A percentile compares a stretch with the other conserved stretches of the same genome.
Conservation (phyloP, 2,888 invertebrate genomes). For the Lamellibrachia satsuma region DNA sequence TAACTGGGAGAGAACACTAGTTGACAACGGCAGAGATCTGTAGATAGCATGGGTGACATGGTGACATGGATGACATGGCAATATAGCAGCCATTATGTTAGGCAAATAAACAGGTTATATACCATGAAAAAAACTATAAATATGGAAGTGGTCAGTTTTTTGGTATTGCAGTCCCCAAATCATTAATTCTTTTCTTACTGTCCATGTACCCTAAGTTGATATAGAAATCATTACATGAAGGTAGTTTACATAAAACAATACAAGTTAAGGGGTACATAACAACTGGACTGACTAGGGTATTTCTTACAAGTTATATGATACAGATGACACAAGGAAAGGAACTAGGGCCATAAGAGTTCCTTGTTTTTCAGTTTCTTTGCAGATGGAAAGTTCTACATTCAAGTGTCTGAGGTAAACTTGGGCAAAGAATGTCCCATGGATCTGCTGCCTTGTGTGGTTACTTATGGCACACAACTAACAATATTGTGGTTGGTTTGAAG, state of each 20-base stretch:
- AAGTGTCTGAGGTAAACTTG: background rate
- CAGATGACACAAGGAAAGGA: background rate
- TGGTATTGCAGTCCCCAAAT: background rate
- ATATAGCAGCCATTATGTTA: background rate
- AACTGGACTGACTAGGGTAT: background rate
- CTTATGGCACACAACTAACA: background rate
- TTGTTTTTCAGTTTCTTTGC: background rate
- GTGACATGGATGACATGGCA: background rate
- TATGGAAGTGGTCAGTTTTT: background rate
- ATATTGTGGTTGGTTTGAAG: background rate
- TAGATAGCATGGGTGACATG: background rate
- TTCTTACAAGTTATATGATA: background rate
- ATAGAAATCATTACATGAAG: background rate
- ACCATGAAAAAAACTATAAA: background rate
- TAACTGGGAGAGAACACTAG: too few species aligned
- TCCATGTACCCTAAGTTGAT: background rate
- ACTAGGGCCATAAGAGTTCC: background rate
- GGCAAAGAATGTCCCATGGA: background rate
- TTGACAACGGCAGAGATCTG: background rate
- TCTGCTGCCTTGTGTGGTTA: background rate
- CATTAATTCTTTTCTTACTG: background rate
- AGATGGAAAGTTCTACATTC: background rate
- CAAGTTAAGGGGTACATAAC: background rate
- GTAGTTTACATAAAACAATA: background rate
- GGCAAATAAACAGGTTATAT: background rate